These are phyloP conservation scores for Cataglyphis albicans DNA, from an alignment of 2,888 invertebrate species.

Conservation along the genomic window DNA sequence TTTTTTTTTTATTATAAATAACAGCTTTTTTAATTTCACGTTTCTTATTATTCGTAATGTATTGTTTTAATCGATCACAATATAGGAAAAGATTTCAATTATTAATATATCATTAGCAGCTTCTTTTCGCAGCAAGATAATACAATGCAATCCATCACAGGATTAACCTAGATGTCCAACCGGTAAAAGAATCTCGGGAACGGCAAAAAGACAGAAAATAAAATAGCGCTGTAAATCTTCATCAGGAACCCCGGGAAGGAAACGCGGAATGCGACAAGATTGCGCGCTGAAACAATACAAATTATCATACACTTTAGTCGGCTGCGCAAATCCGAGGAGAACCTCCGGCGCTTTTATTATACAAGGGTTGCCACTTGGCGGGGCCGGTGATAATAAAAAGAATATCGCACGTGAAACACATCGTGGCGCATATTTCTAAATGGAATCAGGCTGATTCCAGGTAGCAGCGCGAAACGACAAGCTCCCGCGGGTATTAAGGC, in stretches of 20 bases:
- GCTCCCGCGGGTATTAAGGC: constrained; percentile 55
- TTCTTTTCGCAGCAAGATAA: neutral
- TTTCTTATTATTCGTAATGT: neutral
- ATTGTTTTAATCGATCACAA: neutral
- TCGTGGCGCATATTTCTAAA: constrained; percentile 60
- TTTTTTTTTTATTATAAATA: constrained; percentile 10
- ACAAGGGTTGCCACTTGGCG: constrained; percentile 15
- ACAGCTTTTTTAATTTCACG: neutral
- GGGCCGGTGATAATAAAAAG: neutral
- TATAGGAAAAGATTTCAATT: neutral
- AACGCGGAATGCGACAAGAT: constrained; percentile 39
- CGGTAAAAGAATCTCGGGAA: constrained; percentile 25
- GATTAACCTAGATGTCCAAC: constrained; percentile 43
- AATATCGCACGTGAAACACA: constrained; percentile 41
- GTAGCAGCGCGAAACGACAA: constrained; percentile 37
- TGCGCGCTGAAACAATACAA: constrained; percentile 45
- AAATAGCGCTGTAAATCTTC: constrained; percentile 42
- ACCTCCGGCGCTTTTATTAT: neutral
- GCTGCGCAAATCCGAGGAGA: constrained; percentile 9
- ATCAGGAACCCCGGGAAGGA: constrained; percentile 25
- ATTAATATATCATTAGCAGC: constrained; percentile 36
- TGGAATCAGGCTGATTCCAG: constrained; percentile 54
- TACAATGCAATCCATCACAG: constrained; percentile 35
- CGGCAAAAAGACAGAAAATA: neutral
- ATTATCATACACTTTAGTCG: constrained; percentile 44